A percentile compares a stretch with the other conserved stretches of the same genome.
These are phyloP conservation scores for Drosophila setifemur DNA, from an alignment of 1,140 invertebrate species.

Conservation along the genomic window DNA sequence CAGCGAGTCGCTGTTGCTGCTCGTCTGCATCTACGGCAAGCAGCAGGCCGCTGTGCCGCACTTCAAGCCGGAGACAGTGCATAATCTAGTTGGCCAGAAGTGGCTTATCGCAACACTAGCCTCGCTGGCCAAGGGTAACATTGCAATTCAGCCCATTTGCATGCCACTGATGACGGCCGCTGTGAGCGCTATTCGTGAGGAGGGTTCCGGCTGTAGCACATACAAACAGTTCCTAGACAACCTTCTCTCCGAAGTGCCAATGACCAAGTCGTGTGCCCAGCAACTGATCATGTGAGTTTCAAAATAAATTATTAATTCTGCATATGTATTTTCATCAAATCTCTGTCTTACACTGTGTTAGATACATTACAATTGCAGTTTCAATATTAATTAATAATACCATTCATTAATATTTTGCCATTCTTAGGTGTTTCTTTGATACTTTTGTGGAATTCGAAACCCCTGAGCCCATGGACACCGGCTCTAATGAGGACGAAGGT, in stretches of 20 bases:
- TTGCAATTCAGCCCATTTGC: constrained; percentile 61
- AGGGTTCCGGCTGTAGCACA: not conserved
- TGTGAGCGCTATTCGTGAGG: constrained; percentile 49
- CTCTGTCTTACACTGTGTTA: too few relatives aligned
- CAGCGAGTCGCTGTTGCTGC: constrained; percentile 83
- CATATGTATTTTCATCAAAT: too few relatives aligned
- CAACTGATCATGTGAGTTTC: constrained; percentile 83
- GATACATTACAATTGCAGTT: too few relatives aligned
- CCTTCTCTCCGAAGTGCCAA: constrained; percentile 52
- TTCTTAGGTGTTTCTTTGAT: constrained; percentile 83
- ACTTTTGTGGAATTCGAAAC: constrained; percentile 34
- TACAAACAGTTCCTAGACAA: constrained; percentile 62
- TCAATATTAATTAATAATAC: not conserved
- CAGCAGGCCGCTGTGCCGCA: constrained; percentile 79
- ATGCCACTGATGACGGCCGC: constrained; percentile 54
- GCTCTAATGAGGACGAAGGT: constrained; percentile 53
- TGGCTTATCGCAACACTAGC: constrained; percentile 54
- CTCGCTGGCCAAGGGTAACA: constrained; percentile 54
- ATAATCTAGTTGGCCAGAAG: constrained; percentile 63
- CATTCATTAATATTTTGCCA: too few relatives aligned
- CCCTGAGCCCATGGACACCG: constrained; percentile 22
- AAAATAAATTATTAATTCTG: not conserved
- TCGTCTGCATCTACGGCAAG: constrained; percentile 86
- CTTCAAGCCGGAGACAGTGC: constrained; percentile 70
- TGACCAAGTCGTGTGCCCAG: constrained; percentile 62